phyloP scores from a whole-genome alignment of 2,113 vertebrate genomes.

The Stegostoma tigrinum region DNA sequence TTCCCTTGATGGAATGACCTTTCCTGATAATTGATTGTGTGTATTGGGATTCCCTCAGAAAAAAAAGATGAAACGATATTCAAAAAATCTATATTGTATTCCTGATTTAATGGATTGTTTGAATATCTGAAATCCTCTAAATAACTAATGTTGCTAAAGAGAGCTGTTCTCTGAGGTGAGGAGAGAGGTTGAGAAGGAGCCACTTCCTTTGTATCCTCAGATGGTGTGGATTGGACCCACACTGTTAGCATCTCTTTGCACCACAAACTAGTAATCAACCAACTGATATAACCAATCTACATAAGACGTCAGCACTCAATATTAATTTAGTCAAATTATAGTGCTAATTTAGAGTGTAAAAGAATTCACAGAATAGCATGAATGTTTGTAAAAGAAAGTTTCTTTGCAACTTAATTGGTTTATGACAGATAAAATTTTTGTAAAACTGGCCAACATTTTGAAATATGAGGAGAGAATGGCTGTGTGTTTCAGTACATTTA shows the following conservation, averaged over 20 bases:
- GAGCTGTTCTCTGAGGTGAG: no score
- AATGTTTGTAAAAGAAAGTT: not conserved
- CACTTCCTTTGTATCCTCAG: no score
- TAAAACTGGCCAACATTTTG: not conserved
- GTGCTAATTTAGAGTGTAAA: not conserved
- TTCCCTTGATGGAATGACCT: not conserved
- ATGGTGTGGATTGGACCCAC: no score
- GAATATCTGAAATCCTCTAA: not conserved
- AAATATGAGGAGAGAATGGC: not conserved
- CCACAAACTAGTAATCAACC: no score
- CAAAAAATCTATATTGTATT: not conserved
- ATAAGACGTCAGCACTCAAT: not conserved
- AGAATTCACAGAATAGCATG: not conserved
- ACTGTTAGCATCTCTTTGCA: no score
- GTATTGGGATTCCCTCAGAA: not conserved
- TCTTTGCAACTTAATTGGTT: not conserved
- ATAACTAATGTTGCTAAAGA: not conserved
- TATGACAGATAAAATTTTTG: not conserved
- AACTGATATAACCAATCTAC: no score
- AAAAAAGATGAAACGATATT: not conserved
- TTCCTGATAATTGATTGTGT: not conserved
- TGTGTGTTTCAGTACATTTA: not conserved
- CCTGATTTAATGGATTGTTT: not conserved
- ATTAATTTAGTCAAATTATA: not conserved
- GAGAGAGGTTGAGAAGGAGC: no score